phyloP scores from a whole-genome alignment of 2,888 invertebrate species.

The Euspilapteryx auroguttella region DNA sequence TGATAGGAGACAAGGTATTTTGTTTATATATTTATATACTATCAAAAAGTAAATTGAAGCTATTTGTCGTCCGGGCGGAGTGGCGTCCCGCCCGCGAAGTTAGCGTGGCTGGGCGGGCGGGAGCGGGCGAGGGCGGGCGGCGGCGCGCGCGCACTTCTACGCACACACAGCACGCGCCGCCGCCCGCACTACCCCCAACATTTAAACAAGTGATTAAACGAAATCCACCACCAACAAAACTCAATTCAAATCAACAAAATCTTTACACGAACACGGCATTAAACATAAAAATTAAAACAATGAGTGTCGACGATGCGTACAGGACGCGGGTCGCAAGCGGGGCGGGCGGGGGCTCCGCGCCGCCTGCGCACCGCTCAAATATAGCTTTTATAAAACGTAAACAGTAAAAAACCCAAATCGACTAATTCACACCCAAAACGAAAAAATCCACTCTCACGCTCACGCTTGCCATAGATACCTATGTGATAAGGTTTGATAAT shows the following conservation, averaged over 20 bases:
- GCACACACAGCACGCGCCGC: constrained; percentile 7
- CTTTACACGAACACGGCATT: constrained; percentile 60
- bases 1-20: constrained; percentile 21
- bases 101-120: constrained; percentile 21
- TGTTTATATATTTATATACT: too few relatives aligned
- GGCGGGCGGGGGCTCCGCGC: constrained; percentile 54
- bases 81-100: neutral
- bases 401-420: constrained; percentile 62
- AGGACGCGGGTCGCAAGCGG: constrained; percentile 39
- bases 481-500: constrained; percentile 59
- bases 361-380: constrained; percentile 37
- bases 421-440: constrained; percentile 62
- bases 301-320: constrained; percentile 54
- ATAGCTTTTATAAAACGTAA: constrained; percentile 54
- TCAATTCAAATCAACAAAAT: constrained; percentile 55
- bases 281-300: constrained; percentile 54
- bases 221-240: constrained; percentile 62
- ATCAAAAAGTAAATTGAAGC: too few relatives aligned
- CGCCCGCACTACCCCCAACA: constrained; percentile 2
- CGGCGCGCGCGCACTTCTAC: constrained; percentile 15
- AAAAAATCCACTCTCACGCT: constrained; percentile 63
- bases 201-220: constrained; percentile 51
- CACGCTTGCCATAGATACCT: constrained; percentile 63
- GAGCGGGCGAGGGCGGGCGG: constrained; percentile 42
- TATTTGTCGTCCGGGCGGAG: constrained; percentile 6